Evolutionary conservation across 2,113 vertebrate genomes (phyloP).

Genomic region (Centropristis striata): DNA sequence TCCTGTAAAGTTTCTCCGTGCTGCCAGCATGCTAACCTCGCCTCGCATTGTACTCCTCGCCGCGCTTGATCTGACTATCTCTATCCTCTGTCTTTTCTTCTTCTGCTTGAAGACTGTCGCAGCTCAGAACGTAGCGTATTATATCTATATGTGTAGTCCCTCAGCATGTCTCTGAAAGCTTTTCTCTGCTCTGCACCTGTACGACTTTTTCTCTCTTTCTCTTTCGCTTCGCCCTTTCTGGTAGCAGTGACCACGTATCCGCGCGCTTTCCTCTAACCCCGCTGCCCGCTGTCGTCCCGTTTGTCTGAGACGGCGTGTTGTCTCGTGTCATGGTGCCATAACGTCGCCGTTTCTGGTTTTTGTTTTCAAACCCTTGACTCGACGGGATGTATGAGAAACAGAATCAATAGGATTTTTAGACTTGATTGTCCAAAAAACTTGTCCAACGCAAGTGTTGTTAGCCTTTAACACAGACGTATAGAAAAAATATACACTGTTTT

Average conservation of each 20-base stretch:
- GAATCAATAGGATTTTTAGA: conserved; percentile 21
- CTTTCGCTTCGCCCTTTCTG: conserved; percentile 72
- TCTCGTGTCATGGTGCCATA: conserved; percentile 60
- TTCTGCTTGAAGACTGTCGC: conserved; percentile 78
- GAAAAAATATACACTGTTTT: conserved; percentile 41
- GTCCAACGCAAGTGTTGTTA: conserved; percentile 40
- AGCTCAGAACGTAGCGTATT: conserved; percentile 65
- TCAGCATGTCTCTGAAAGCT: conserved; percentile 82
- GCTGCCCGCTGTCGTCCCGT: conserved; percentile 59
- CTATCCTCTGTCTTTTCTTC: conserved; percentile 70
- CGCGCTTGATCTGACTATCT: conserved; percentile 75
- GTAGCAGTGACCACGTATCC: conserved; percentile 68
- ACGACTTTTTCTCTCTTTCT: conserved; percentile 73
- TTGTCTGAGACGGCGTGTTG: conserved; percentile 48
- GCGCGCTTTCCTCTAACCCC: conserved; percentile 45
- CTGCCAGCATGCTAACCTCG: conserved; percentile 84
- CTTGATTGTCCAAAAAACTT: conserved; percentile 27
- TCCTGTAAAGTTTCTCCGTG: conserved; percentile 76
- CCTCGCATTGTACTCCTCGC: conserved; percentile 76
- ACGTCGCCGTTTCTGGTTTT: conserved; percentile 12
- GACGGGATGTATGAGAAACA: conserved; percentile 54
- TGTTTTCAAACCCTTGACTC: conserved; percentile 48
- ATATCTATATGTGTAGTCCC: conserved; percentile 75
- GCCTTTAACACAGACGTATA: conserved; percentile 34
- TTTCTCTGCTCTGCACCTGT: conserved; percentile 72